Percentiles rank a stretch among this genome's conserved stretches.
Conservation (phyloP, 2,113 vertebrate species). For the Cettia cetti region DNA sequence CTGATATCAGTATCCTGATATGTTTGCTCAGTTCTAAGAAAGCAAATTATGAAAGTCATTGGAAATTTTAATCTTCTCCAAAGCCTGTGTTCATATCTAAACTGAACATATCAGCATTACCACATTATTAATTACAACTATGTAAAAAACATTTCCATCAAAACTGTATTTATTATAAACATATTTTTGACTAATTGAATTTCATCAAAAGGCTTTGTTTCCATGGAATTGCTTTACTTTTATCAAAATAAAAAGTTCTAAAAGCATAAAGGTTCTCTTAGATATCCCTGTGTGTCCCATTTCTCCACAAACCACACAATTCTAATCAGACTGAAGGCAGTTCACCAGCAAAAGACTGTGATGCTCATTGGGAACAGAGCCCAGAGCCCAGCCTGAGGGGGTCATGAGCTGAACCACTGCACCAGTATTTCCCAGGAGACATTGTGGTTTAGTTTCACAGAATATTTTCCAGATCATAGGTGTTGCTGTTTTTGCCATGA, state of each 20-base stretch:
- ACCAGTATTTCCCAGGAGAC: not conserved
- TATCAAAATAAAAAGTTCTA: not conserved
- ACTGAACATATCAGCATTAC: not conserved
- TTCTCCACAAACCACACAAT: not conserved
- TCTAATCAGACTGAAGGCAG: not conserved
- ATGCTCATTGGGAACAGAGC: not conserved
- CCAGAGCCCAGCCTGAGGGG: not conserved
- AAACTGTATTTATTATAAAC: not conserved
- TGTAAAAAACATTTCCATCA: not conserved
- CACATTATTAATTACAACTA: conserved; percentile 24
- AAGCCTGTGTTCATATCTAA: not conserved
- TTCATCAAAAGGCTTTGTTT: not conserved
- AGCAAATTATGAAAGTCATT: not conserved
- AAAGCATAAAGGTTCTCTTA: not conserved
- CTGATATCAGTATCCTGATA: not conserved
- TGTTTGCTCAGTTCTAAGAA: not conserved
- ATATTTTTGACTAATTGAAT: conserved; percentile 1
- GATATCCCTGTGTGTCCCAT: not conserved
- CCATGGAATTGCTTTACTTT: not conserved
- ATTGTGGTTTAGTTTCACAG: not conserved
- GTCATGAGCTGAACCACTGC: not conserved
- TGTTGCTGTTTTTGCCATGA: not conserved
- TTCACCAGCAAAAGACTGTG: not conserved
- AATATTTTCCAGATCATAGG: not conserved
- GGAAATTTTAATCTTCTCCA: not conserved